These are phyloP conservation scores for Nycteola revayana DNA, from an alignment of 2,888 invertebrate genomes.

Conservation along the genomic window DNA sequence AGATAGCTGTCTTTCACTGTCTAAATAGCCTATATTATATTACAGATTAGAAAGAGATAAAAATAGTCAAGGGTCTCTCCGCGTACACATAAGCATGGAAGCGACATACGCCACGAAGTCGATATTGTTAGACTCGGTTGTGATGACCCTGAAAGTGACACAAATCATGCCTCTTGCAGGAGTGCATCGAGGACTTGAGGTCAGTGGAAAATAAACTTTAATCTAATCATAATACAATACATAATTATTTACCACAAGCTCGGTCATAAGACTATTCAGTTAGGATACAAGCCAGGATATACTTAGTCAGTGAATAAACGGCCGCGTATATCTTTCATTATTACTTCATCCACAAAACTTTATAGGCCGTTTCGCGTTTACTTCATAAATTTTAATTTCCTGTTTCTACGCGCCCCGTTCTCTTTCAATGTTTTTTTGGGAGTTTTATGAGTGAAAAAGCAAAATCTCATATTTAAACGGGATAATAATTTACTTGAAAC, in stretches of 20 bases:
- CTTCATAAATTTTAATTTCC: background rate
- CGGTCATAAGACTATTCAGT: too few relatives aligned
- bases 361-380: constrained; percentile 1
- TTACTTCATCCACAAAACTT: constrained; percentile 1
- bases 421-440: too few relatives aligned
- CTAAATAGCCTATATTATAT: too few relatives aligned
- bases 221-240: too few relatives aligned
- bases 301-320: too few relatives aligned
- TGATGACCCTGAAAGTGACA: constrained; percentile 44
- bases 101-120: constrained; percentile 50
- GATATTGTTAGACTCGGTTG: constrained; percentile 32
- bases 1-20: too few relatives aligned
- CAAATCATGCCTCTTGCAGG: constrained; percentile 63
- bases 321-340: background rate
- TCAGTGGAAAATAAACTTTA: constrained; percentile 20
- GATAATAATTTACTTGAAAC: too few relatives aligned
- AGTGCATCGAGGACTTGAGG: constrained; percentile 58
- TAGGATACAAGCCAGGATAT: too few relatives aligned
- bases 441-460: too few relatives aligned
- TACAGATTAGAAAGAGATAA: constrained; percentile 52
- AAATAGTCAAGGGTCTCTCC: constrained; percentile 38
- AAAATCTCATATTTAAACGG: too few relatives aligned
- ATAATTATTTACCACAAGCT: too few relatives aligned
- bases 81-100: constrained; percentile 42
- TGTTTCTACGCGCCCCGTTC: too few relatives aligned